These are phyloP conservation scores for Phrynocephalus forsythii DNA, from an alignment of 2,797 vertebrate genomes.

Conservation along the genomic window DNA sequence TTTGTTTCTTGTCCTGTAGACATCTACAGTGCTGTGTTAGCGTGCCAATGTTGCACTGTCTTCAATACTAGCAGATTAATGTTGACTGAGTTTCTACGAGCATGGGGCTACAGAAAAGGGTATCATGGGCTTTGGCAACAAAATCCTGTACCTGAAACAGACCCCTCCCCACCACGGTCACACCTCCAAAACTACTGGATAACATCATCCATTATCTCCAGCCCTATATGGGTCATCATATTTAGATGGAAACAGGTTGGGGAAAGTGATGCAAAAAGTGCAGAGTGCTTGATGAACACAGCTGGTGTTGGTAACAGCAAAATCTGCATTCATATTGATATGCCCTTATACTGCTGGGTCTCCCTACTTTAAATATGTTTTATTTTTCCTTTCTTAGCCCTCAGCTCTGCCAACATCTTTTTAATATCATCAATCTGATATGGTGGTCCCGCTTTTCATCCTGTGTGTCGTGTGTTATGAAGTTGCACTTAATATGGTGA, in stretches of 20 bases:
- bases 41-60: background rate
- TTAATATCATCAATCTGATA: background rate
- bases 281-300: background rate
- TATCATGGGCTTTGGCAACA: background rate
- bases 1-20: background rate
- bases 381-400: background rate
- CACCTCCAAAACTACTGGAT: too few species aligned
- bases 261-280: background rate
- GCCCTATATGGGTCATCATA: too few species aligned
- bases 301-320: background rate
- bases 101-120: background rate
- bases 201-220: too few species aligned
- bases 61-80: background rate
- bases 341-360: background rate
- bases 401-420: background rate
- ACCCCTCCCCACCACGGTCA: too few species aligned
- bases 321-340: background rate
- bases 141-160: too few species aligned
- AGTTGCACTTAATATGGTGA: too few species aligned
- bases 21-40: background rate
- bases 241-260: too few species aligned
- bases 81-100: background rate
- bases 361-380: background rate
- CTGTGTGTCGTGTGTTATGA: too few species aligned
- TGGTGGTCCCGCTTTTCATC: too few species aligned